Conservation (phyloP, 2,797 vertebrate species). For the Menidia menidia region DNA sequence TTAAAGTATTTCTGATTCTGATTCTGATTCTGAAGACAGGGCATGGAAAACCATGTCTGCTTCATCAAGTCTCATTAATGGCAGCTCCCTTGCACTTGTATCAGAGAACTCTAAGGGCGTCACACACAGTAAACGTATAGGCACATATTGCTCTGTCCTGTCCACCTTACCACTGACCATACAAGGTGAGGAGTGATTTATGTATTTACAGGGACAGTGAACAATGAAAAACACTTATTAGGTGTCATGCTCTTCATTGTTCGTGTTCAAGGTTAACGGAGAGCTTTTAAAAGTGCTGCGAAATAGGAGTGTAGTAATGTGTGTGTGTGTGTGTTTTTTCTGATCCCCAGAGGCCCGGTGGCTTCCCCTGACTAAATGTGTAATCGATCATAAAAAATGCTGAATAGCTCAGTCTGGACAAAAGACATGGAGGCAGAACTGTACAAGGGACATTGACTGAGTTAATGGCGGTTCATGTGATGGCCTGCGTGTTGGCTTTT, state of each 20-base stretch:
- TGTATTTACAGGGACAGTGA: constrained; percentile 72
- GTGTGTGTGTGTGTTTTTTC: constrained; percentile 43
- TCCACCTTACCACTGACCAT: constrained; percentile 66
- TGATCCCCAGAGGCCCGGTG: constrained; percentile 55
- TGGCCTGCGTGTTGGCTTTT: constrained; percentile 41
- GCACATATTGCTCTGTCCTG: constrained; percentile 17
- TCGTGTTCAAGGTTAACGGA: constrained; percentile 76
- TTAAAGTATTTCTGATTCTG: too few species aligned
- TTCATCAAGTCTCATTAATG: background rate
- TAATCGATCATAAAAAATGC: constrained; percentile 82
- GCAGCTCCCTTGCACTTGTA: background rate
- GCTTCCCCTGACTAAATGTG: constrained; percentile 75
- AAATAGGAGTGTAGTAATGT: constrained; percentile 30
- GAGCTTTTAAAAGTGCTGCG: constrained; percentile 65
- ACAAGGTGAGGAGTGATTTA: constrained; percentile 63
- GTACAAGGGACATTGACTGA: constrained; percentile 74
- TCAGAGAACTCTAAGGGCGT: constrained; percentile 1
- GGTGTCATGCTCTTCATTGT: constrained; percentile 74
- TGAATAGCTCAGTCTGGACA: constrained; percentile 74
- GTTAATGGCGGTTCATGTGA: constrained; percentile 68
- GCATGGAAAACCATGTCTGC: background rate
- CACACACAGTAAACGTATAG: constrained; percentile 3
- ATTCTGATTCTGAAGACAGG: background rate
- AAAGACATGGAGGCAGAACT: constrained; percentile 52
- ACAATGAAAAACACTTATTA: constrained; percentile 79